Evolutionary conservation across 2,797 vertebrate species (phyloP).

Genomic region (Brotula barbata): DNA sequence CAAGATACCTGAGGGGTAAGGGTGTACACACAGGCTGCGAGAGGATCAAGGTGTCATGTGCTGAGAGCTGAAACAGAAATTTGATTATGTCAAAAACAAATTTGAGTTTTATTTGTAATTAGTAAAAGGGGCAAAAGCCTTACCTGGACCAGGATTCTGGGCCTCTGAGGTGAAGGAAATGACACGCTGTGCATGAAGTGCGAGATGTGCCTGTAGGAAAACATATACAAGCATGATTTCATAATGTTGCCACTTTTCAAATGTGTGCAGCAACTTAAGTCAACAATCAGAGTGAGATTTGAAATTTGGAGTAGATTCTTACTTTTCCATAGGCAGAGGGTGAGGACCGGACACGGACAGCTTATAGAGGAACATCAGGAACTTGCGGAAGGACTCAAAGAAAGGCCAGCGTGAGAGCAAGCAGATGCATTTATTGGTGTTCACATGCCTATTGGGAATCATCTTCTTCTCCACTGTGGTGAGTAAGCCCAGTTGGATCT

Average conservation of each 20-base stretch:
- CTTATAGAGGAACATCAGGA: conserved; percentile 97
- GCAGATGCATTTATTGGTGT: conserved; percentile 98
- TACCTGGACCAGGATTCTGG: conserved; percentile 96
- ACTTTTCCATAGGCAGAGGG: conserved; percentile 98
- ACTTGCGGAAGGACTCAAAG: conserved; percentile 94
- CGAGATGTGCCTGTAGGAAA: conserved; percentile 89
- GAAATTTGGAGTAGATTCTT: conserved; percentile 52
- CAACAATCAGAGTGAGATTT: background rate
- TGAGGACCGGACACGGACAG: conserved; percentile 94
- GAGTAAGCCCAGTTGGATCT: conserved; percentile 90
- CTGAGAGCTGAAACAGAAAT: conserved; percentile 84
- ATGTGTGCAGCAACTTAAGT: background rate
- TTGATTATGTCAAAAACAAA: background rate
- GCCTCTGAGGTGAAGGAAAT: conserved; percentile 96
- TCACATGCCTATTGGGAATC: conserved; percentile 87
- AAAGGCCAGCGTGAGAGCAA: conserved; percentile 98
- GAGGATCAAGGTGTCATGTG: conserved; percentile 89
- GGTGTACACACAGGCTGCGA: conserved; percentile 98
- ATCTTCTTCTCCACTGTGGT: conserved; percentile 90
- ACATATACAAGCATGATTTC: conserved; percentile 12
- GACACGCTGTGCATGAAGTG: conserved; percentile 98
- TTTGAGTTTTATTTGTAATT: background rate
- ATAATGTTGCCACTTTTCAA: background rate
- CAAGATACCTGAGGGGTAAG: conserved; percentile 90
- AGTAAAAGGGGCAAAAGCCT: conserved; percentile 18